Evolutionary conservation across 2,113 vertebrate genomes (phyloP).

Genomic region (Hepsetus odoe): DNA sequence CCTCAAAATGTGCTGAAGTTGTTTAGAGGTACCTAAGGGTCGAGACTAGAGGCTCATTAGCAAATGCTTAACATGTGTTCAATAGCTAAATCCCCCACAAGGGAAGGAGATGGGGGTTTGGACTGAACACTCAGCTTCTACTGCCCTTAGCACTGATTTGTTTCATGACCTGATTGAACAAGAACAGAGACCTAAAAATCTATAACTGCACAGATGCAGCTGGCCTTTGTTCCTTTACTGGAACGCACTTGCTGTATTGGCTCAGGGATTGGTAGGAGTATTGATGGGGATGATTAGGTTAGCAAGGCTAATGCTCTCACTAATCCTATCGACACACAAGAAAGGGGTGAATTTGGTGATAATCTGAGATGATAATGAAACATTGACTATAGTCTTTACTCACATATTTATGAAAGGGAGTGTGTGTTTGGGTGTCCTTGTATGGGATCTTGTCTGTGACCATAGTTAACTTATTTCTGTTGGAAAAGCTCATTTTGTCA

Average conservation of each 20-base stretch:
- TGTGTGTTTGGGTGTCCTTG: conserved; percentile 28
- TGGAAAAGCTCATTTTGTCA: not conserved
- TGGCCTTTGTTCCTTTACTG: conserved; percentile 70
- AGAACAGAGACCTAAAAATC: conserved; percentile 70
- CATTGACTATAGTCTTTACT: conserved; percentile 49
- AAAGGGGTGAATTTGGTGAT: conserved; percentile 32
- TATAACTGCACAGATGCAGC: conserved; percentile 66
- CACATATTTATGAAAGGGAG: conserved; percentile 30
- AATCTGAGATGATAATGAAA: conserved; percentile 32
- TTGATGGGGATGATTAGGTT: conserved; percentile 52
- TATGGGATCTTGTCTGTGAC: too few species aligned
- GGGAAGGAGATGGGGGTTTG: conserved; percentile 52
- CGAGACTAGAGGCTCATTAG: conserved; percentile 62
- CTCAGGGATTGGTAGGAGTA: conserved; percentile 51
- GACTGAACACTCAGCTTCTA: conserved; percentile 42
- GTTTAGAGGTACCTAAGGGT: not conserved
- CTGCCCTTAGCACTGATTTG: conserved; percentile 19
- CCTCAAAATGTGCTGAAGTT: not conserved
- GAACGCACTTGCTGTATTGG: conserved; percentile 63
- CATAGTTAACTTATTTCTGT: conserved; percentile 12
- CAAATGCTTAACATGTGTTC: conserved; percentile 42
- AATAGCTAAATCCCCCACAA: not conserved
- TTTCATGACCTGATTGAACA: conserved; percentile 65
- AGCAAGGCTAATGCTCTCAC: conserved; percentile 61
- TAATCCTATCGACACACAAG: conserved; percentile 52